phyloP scores from a whole-genome alignment of 2,797 vertebrate genomes.

The Acropternis orthonyx region DNA sequence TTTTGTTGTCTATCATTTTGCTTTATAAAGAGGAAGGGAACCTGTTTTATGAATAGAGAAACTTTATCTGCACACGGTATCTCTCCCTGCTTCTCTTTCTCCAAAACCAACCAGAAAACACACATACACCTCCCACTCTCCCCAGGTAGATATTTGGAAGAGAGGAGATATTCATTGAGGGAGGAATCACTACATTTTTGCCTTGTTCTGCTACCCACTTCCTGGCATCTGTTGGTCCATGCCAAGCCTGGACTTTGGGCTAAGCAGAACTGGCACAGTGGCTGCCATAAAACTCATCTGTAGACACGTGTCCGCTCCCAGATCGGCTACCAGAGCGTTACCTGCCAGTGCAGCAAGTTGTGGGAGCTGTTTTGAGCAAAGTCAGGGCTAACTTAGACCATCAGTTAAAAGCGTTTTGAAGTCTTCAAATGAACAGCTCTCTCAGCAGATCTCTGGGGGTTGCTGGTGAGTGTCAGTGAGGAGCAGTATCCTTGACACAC shows the following conservation, averaged over 20 bases:
- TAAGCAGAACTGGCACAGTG: neutral
- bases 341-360: neutral
- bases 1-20: neutral
- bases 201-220: neutral
- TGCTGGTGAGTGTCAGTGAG: neutral
- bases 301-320: neutral
- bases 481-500: neutral
- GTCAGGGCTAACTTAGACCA: neutral
- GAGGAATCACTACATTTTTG: neutral
- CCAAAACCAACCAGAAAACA: neutral
- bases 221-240: neutral
- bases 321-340: neutral
- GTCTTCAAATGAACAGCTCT: neutral
- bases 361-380: neutral
- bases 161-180: neutral
- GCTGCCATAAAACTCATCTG: neutral
- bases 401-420: neutral
- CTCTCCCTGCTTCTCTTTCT: neutral
- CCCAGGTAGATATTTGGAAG: neutral
- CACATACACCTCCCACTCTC: fast-evolving
- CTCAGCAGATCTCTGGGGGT: neutral
- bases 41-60: neutral
- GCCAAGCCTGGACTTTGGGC: neutral
- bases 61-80: neutral
- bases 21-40: neutral